phyloP scores from a whole-genome alignment of 2,113 vertebrate species.

The Esox niger region DNA sequence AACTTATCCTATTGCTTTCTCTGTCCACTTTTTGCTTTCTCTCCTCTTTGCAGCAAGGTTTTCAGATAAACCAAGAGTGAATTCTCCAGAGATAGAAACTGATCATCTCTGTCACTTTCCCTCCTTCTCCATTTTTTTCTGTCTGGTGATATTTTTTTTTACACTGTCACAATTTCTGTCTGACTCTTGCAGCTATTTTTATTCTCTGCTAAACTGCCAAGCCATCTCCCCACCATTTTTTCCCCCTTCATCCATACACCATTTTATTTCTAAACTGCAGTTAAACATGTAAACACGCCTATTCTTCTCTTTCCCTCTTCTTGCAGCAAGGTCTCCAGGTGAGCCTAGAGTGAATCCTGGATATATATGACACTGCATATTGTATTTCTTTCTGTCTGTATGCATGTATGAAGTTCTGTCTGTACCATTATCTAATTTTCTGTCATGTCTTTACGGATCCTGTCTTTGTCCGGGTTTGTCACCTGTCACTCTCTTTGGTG shows the following conservation, averaged over 20 bases:
- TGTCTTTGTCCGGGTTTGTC: background rate
- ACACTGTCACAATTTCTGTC: no score
- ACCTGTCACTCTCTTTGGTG: background rate
- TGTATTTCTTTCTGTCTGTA: background rate
- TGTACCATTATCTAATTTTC: background rate
- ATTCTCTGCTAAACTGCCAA: background rate
- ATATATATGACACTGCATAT: background rate
- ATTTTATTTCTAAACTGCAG: background rate
- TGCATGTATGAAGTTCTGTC: no score
- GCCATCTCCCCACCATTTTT: background rate
- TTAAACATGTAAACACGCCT: background rate
- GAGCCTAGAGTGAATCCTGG: background rate
- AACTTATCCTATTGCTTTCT: background rate
- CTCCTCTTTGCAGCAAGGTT: slow-evolving; percentile 5
- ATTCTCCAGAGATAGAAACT: background rate
- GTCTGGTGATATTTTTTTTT: no score
- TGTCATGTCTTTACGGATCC: background rate
- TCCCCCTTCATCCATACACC: background rate
- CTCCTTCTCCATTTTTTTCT: background rate
- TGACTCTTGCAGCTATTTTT: background rate
- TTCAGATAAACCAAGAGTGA: slow-evolving; percentile 7
- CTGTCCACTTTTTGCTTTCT: background rate
- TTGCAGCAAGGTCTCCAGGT: slow-evolving; percentile 9
- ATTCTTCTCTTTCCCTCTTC: background rate
- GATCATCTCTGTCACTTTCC: no score